Percentiles rank a stretch among this genome's conserved stretches.
phyloP scores from a whole-genome alignment of 1,140 invertebrate species.

The Battus philenor region DNA sequence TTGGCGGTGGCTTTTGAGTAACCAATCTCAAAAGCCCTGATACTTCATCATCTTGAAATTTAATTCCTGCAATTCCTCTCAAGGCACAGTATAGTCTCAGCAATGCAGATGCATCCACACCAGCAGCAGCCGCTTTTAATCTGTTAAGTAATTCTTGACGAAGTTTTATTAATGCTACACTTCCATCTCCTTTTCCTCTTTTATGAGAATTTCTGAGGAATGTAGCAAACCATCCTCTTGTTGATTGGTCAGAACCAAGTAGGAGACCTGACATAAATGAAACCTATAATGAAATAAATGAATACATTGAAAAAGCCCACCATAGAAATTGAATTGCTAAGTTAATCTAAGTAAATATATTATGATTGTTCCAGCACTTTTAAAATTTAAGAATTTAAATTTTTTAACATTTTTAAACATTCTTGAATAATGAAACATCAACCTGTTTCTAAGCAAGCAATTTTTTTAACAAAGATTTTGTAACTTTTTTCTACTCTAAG shows the following conservation, averaged over 20 bases:
- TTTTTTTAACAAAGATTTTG: too few species aligned
- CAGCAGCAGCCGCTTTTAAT: conserved; percentile 62
- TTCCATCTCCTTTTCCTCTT: conserved; percentile 83
- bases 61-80: conserved; percentile 93
- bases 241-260: conserved; percentile 91
- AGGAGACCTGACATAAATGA: conserved; percentile 94
- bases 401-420: conserved; percentile 10
- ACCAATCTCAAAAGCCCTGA: conserved; percentile 88
- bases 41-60: conserved; percentile 95
- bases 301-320: too few species aligned
- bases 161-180: conserved; percentile 84
- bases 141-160: conserved; percentile 87
- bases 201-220: conserved; percentile 95
- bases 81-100: conserved; percentile 91
- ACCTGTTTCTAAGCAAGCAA: too few species aligned
- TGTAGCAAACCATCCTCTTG: conserved; percentile 93
- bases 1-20: conserved; percentile 92
- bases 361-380: too few species aligned
- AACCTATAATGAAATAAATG: conserved; percentile 72
- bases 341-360: too few species aligned
- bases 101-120: conserved; percentile 62
- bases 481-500: too few species aligned
- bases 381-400: not conserved
- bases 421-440: too few species aligned
- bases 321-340: too few species aligned